phyloP scores from a whole-genome alignment of 2,797 vertebrate genomes.

The Sebastes goodei region DNA sequence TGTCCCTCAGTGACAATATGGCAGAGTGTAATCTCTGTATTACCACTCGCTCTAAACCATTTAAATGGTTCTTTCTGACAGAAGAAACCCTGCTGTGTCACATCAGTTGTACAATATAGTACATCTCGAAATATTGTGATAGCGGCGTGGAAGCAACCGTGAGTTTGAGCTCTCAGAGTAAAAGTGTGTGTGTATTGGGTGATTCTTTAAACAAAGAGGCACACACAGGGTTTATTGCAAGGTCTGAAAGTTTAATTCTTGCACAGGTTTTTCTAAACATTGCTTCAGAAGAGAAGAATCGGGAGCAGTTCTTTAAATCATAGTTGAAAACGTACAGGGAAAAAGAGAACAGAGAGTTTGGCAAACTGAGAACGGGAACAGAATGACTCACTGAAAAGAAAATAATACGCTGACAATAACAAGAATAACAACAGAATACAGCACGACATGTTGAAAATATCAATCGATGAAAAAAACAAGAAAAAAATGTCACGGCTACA shows the following conservation, averaged over 20 bases:
- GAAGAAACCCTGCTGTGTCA: slow-evolving; percentile 4
- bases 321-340: slow-evolving; percentile 56
- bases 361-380: slow-evolving; percentile 59
- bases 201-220: neutral
- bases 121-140: neutral
- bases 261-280: slow-evolving; percentile 78
- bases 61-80: slow-evolving; percentile 12
- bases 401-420: slow-evolving; percentile 24
- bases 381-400: slow-evolving; percentile 16
- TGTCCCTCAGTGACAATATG: slow-evolving; percentile 38
- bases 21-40: slow-evolving; percentile 42
- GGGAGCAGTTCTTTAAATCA: slow-evolving; percentile 71
- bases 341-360: slow-evolving; percentile 39
- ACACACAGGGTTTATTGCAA: slow-evolving; percentile 63
- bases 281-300: slow-evolving; percentile 68
- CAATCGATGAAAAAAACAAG: slow-evolving; percentile 1
- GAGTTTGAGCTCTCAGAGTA: neutral
- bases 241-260: slow-evolving; percentile 79
- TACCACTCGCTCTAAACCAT: slow-evolving; percentile 24
- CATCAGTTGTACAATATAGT: neutral
- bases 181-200: neutral
- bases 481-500: slow-evolving; percentile 38
- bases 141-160: neutral
- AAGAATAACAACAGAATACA: slow-evolving; percentile 35
- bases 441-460: slow-evolving; percentile 39